Evolutionary conservation across 92 coral and sea anemone species (phyloP), one percentile per base, ranked within the genome.

Genomic region (Paramuricea clavata): DNA sequence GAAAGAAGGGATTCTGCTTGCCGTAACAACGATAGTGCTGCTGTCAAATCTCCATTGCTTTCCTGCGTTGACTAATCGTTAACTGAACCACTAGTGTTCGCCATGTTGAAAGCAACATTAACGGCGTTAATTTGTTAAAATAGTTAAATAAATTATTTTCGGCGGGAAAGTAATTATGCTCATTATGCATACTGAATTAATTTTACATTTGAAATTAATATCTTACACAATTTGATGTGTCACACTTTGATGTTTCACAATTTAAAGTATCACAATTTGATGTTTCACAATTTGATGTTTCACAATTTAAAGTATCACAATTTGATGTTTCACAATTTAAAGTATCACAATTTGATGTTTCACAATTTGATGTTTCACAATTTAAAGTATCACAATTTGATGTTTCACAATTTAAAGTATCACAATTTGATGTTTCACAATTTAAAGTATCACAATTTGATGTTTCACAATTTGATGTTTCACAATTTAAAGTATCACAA

Each of bases 1-100:
- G 59, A 62, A 1, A 83, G 50, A 72, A 70, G 27, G 4, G 87
- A 68, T 42, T 83, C 87, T 23, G 87, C 87, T 62, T 83, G 80
- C 17, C 69, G 64, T 5, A 69, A 31, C 16, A 83, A 34, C 1
- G 87, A 83, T 12, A 83, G 81, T 0, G 78, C 70, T 10, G 31
- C 32, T 33, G 19, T 82, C 2, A 7, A 50, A 50, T 69, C 49
- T 22, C 17, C 13, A 28, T 47, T 81, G 30, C 11, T 39, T 21
- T 59, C 59, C 7, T 54, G 42, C 69, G 72, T 9, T 27, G 34
- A 47, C 22, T 36, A 9, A 15, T 12, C 39, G 74, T 64, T 26
- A 21, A 3, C 71, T 2, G n/a, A n/a, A n/a, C n/a, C n/a, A n/a
- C 59, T 5, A 23, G 16, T 64, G 25, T 21, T 22, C 50, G 50